These are phyloP conservation scores for Ceraclea dissimilis DNA, from an alignment of 2,888 invertebrate species.

Conservation along the genomic window DNA sequence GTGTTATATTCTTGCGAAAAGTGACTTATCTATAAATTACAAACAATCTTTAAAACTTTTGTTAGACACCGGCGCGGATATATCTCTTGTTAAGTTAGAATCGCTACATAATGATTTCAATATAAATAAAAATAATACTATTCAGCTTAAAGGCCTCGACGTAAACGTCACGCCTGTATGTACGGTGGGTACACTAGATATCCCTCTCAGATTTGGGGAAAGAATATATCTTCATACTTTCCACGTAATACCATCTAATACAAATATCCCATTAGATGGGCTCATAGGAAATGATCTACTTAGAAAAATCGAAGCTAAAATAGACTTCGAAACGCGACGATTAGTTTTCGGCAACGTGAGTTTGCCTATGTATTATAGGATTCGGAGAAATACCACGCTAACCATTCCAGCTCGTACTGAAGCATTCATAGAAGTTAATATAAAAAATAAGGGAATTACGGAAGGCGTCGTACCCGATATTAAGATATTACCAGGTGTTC, in stretches of 20 bases:
- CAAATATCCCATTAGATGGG: not conserved
- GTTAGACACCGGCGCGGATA: conserved; percentile 1
- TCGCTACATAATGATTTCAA: not conserved
- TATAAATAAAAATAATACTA: not conserved
- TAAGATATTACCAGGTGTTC: not conserved
- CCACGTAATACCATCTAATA: not conserved
- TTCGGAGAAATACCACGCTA: not conserved
- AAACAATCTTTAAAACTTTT: not conserved
- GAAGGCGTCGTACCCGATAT: not conserved
- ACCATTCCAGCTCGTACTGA: not conserved
- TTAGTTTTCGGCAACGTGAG: not conserved
- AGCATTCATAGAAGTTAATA: not conserved
- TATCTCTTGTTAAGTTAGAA: conserved; percentile 1
- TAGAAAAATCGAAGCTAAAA: not conserved
- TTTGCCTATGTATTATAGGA: not conserved
- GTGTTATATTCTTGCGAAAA: no score
- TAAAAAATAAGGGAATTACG: not conserved
- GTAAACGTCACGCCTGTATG: not conserved
- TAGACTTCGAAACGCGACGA: not conserved
- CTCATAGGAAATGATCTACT: not conserved
- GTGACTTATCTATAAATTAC: no score
- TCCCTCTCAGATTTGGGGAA: not conserved
- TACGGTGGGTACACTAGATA: not conserved
- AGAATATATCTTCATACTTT: not conserved
- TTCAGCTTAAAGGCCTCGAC: not conserved